Base-by-base conservation (phyloP, 2,888 invertebrate species). In the Geotrupes spiniger region DNA sequence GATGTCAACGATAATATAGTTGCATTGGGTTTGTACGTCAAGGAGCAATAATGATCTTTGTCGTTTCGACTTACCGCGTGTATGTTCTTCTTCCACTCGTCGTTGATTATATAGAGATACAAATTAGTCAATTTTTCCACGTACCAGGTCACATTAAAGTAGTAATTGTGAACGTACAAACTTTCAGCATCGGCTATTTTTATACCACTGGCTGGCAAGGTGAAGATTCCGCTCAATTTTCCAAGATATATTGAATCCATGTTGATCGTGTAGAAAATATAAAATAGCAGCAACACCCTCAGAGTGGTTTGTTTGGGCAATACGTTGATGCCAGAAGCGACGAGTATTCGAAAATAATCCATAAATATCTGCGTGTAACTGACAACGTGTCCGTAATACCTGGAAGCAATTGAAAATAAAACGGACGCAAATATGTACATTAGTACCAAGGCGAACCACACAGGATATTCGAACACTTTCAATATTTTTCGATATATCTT, bases 201-300 rank as follows among this genome's bases (percentile, higher is more conserved):
- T 10, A 49, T 26, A 16, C 43, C 51, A 29, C 26, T 29, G 10
- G 25, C 31, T 8, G 52, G 46, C 4, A 43, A 11, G 6, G 53
- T 52, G 11, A 60, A 56, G 12, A 58, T 47, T 4, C 55, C 56
- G 43, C 59, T 60, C 4, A 61, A 46, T 42, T 58, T 60, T 6
- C 59, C 57, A 12, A 58, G 27, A 37, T 60, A 61, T 2, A 56
- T 52, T 2, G 54, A 43, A 33, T 54, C 51, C 9, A 60, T 51
- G 17, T 40, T 56, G 6, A 61, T 44, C 4, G 43, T 46, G 36
- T 52, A 58, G 3, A 57, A 37, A 1, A 46, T 42, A 26, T 49
- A 59, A 17, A 52, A 59, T 1, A 52, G 12, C 12, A 57, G 31
- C 1, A 61, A 28, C 15, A 58, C 39, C 12, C 52, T 51, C 11